Evolutionary conservation across 2,113 vertebrate species (phyloP).

Genomic region (Siphamia tubifer): DNA sequence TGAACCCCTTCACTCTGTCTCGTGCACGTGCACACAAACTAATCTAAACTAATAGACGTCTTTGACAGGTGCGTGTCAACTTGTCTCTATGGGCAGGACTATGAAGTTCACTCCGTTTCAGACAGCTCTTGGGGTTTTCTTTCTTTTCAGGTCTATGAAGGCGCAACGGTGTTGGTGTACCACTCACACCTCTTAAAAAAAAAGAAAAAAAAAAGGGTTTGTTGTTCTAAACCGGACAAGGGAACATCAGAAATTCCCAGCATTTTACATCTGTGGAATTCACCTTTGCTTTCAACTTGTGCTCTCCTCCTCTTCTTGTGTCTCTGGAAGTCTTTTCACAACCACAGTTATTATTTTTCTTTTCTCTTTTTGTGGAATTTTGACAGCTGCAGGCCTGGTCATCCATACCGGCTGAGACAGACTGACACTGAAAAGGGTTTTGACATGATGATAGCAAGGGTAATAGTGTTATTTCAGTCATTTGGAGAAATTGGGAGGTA

Average conservation of each 20-base stretch:
- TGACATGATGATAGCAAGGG: constrained; percentile 63
- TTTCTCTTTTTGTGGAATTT: constrained; percentile 34
- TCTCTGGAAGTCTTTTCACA: constrained; percentile 20
- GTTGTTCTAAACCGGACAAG: constrained; percentile 61
- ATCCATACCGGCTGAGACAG: constrained; percentile 36
- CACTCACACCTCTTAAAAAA: constrained; percentile 64
- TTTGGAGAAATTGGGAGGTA: constrained; percentile 54
- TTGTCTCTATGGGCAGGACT: constrained; percentile 43
- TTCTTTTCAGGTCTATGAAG: constrained; percentile 64
- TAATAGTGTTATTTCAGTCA: constrained; percentile 73
- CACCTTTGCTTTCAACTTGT: constrained; percentile 44
- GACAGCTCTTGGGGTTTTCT: not conserved
- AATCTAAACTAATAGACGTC: constrained; percentile 1
- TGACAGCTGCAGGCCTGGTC: constrained; percentile 69
- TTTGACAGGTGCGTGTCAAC: constrained; percentile 77
- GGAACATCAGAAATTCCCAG: constrained; percentile 53
- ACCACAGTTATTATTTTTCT: constrained; percentile 32
- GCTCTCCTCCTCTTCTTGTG: constrained; percentile 6
- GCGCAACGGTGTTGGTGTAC: constrained; percentile 59
- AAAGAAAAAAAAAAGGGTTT: constrained; percentile 25
- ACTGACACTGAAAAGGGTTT: constrained; percentile 57
- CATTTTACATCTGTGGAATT: constrained; percentile 45
- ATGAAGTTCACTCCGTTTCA: constrained; percentile 20
- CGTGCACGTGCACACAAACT: constrained; percentile 27
- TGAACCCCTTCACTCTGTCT: not conserved